Conservation (phyloP, 2,888 invertebrate species). For the Spialia ferax region DNA sequence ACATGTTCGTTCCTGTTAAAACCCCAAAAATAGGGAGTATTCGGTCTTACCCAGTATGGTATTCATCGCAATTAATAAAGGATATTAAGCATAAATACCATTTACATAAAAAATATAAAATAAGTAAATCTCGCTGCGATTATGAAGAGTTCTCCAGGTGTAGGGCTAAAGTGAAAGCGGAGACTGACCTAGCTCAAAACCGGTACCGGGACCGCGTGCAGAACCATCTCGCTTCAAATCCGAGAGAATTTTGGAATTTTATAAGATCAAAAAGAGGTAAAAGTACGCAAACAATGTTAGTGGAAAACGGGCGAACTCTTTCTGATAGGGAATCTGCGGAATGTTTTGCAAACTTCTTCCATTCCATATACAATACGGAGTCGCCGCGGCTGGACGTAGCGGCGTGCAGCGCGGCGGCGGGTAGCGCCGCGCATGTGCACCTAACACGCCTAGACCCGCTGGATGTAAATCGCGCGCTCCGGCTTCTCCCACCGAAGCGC, state of each 20-base stretch:
- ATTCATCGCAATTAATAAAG: conserved; percentile 1
- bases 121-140: background rate
- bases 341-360: background rate
- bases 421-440: background rate
- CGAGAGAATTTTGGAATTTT: background rate
- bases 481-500: background rate
- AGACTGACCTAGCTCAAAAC: background rate
- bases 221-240: background rate
- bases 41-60: background rate
- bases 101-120: background rate
- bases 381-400: background rate
- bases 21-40: background rate
- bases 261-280: background rate
- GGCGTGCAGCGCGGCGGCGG: background rate
- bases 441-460: background rate
- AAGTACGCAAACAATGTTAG: background rate
- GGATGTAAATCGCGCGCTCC: background rate
- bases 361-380: background rate
- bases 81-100: background rate
- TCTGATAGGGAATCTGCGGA: background rate
- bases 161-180: background rate
- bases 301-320: background rate
- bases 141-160: background rate
- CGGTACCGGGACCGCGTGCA: background rate
- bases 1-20: background rate